Base-by-base conservation (phyloP, 2,888 invertebrate genomes). In the Steinernema scapterisci region DNA sequence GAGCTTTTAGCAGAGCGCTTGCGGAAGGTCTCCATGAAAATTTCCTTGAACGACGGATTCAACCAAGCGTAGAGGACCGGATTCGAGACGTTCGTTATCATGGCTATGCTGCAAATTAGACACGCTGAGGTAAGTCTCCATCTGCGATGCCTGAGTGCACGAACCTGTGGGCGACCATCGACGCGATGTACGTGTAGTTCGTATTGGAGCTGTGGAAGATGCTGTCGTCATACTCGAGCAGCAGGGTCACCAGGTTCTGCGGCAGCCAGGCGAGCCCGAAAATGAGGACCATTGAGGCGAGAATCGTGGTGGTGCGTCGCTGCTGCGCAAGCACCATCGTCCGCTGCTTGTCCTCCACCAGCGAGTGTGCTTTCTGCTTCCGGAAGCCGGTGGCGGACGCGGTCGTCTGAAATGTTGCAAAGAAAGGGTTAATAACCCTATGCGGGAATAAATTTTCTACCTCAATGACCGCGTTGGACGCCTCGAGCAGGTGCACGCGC, bases 151-250 rank as follows among this genome's bases (percentile, higher is more conserved):
- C 63, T 31, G 21, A 31, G 63, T 38, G 48, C 48, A 77, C 80
- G 79, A 70, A 85, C 85, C 85, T 81, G 78, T 85, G 85, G 6
- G 82, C 82, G 43, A 83, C 80, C 81, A 81, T 79, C 31, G 85
- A 84, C 1, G 82, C 79, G 31, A 85, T 75, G 45, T 85, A 85
- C 7, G 82, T 84, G 74, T 84, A 82, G 76, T 85, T 81, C n/a
- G 46, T 71, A n/a, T 45, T 51, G 43, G 48, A 71, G 13, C 46
- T 44, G 21, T 51, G n/a, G 16, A 72, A 52, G 78, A 5, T 73
- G 56, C 75, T 77, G 71, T 83, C 82, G 63, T 85, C 83, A 75
- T 86, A 87, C 56, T 82, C 83, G 19, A 79, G 72, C 31, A 82
- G 52, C 25, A 84, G 48, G 0, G 76, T 75, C 31, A 81, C 73